Evolutionary conservation across 2,113 vertebrate genomes (phyloP), one percentile per base, ranked within the genome.

Genomic region (Ramphastos sulfuratus): DNA sequence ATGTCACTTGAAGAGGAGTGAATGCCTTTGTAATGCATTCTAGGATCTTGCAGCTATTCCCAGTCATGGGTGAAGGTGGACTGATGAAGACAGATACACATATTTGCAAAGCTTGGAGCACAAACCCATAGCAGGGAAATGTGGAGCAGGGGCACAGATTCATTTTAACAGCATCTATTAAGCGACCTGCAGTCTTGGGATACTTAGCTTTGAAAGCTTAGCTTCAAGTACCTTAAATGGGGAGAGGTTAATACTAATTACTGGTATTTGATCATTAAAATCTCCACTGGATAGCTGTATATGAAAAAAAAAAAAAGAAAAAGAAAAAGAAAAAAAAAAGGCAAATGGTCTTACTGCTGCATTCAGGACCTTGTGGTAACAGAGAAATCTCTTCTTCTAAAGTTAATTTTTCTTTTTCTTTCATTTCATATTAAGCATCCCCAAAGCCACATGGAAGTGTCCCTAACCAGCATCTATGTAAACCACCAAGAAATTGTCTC

Each of bases 41-140:
- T 27, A 50, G 63, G 39, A 9, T 10, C 35, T 58, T 56, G 48
- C 66, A 72, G 33, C 61, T 20, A 1, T n/a, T 89, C 46, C 69
- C 21, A 28, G 16, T 2, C 61, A 17, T 60, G 44, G 31, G 31
- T 12, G n/a, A 52, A 12, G 30, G 30, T 27, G 39, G 10, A 9
- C 37, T 82, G 63, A 14, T 23, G 19, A 50, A 50, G 24, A 23
- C 2, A 8, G 2, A 3, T 5, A 30, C 3, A 10, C 0, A 0
- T 6, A 1, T 24, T 67, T 48, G 73, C 54, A 44, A 60, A 60
- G 19, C 17, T 46, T 39, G 27, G 35, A 33, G 24, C n/a, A 39
- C 35, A 39, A 14, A 17, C 31, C 10, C 14, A n/a, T 6, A 30
- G 25, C 23, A 44, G 10, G 11, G 12, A 85, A 52, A 16, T 1